These are phyloP conservation scores for Callinectes sapidus DNA, from an alignment of 2,888 invertebrate species.

Conservation along the genomic window DNA sequence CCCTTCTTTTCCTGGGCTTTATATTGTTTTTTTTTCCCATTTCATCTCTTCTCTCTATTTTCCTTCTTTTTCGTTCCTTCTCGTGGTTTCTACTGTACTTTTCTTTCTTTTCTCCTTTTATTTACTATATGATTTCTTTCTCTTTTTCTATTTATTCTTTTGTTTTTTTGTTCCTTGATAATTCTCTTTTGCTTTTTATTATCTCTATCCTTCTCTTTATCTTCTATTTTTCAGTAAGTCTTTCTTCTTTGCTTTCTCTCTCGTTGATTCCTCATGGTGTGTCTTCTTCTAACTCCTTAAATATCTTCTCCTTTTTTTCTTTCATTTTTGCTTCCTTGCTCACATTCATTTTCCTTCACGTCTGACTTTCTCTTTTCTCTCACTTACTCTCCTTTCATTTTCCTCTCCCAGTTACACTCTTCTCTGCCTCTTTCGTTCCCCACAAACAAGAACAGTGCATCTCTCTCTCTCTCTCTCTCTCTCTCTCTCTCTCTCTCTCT, in stretches of 20 bases:
- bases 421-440: too few species aligned
- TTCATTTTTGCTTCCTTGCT: neutral
- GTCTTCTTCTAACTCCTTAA: too few species aligned
- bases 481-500: slow-evolving; percentile 1
- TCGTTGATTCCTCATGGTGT: neutral
- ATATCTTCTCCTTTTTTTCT: neutral
- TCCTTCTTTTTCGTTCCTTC: neutral
- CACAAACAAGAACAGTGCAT: too few species aligned
- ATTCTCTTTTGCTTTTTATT: neutral
- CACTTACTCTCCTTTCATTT: neutral
- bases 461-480: neutral
- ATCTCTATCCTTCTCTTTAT: slow-evolving; percentile 8
- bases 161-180: neutral
- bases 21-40: neutral
- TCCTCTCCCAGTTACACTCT: neutral
- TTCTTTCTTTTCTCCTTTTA: neutral
- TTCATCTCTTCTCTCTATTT: neutral
- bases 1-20: neutral
- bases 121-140: too few species aligned
- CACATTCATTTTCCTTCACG: neutral
- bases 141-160: neutral
- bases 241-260: neutral
- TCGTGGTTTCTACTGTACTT: neutral
- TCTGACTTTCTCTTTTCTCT: neutral
- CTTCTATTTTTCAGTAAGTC: neutral